Base-by-base conservation (phyloP, 2,888 invertebrate genomes). In the Tiliacea citrago region DNA sequence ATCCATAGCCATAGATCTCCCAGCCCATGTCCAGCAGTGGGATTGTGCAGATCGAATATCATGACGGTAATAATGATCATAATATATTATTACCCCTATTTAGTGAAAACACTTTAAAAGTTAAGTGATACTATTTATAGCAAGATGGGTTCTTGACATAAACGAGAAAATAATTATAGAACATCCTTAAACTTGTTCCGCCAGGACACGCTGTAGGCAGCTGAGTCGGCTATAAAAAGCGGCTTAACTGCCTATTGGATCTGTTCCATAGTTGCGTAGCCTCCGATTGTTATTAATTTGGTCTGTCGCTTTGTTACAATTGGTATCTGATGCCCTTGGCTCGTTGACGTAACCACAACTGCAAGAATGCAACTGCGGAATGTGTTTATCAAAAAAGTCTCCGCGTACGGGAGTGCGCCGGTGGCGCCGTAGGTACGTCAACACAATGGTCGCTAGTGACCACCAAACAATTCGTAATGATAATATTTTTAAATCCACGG, bases 301-400 rank as follows among this genome's bases (percentile, higher is more conserved):
- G 73, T 51, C 35, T 39, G 69, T 77, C 45, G 77, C 74, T 72
- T 79, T 77, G 74, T 73, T 71, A 81, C 68, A 65, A 78, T 75
- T 85, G 82, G 84, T 87, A 88, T 89, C 81, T 79, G 90, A 89
- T 90, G 87, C 75, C 90, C 89, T 91, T 91, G 90, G 75, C 68
- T 74, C 72, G 77, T 87, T 92, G 91, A 91, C 90, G 90, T 90
- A 86, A 89, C 70, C 67, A 84, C 73, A 86, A 87, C 86, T 90
- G 88, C 88, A 89, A 81, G 84, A 86, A 91, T 91, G 89, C 91
- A 90, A 87, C 81, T 88, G 79, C 78, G 84, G 87, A 88, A 90
- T 89, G 86, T 92, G 91, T 92, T 91, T 90, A 91, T 90, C 86
- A 86, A 92, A 92, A 92, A 93, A 87, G 84, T 87, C 68, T 86